Percentiles rank a stretch among this genome's conserved stretches.
Conservation (phyloP, 2,888 invertebrate species). For the Acrocyrtus sp. region DNA sequence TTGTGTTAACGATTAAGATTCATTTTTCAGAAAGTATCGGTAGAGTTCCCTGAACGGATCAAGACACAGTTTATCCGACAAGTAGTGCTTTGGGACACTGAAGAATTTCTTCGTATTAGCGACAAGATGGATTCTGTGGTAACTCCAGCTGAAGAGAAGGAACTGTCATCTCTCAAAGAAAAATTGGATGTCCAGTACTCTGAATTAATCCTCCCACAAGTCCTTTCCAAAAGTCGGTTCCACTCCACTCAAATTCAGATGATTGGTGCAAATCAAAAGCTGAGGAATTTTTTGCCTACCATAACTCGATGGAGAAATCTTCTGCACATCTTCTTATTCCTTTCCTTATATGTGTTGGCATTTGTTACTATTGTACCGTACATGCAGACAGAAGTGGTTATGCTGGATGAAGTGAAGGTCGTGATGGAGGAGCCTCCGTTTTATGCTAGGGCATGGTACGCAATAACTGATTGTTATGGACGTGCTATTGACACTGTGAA, state of each 20-base stretch:
- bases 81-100: not conserved
- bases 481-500: too few species aligned
- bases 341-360: not conserved
- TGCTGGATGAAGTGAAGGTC: not conserved
- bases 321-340: not conserved
- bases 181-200: not conserved
- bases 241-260: not conserved
- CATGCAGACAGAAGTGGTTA: not conserved
- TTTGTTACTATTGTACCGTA: not conserved
- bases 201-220: not conserved
- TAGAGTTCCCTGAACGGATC: not conserved
- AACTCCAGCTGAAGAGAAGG: not conserved
- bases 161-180: not conserved
- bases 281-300: not conserved
- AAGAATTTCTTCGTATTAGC: not conserved
- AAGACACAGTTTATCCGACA: not conserved
- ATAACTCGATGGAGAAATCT: not conserved
- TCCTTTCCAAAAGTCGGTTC: not conserved
- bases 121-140: not conserved
- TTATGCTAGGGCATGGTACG: too few species aligned
- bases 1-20: not conserved
- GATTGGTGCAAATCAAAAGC: not conserved
- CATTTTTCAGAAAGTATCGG: not conserved
- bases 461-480: not conserved
- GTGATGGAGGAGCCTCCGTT: too few species aligned